Evolutionary conservation across 2,113 vertebrate species (phyloP).

Genomic region (Stigmatopora argus): DNA sequence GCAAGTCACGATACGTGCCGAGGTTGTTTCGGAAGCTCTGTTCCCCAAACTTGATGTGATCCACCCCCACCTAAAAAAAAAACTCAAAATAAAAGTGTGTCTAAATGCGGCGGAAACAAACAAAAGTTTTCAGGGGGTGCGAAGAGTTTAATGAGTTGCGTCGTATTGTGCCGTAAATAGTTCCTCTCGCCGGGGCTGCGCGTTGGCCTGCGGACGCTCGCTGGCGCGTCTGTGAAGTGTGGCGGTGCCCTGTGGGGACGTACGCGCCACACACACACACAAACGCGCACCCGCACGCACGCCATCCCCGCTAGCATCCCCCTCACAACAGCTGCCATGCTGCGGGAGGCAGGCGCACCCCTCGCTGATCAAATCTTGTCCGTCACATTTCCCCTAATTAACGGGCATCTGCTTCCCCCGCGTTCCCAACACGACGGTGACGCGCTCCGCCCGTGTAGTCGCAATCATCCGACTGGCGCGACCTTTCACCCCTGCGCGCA

Average conservation of each 20-base stretch:
- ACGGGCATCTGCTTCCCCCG: constrained; percentile 97
- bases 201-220: constrained; percentile 65
- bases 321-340: constrained; percentile 91
- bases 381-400: constrained; percentile 99
- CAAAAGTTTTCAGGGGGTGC: constrained; percentile 26
- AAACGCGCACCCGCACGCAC: constrained; percentile 14
- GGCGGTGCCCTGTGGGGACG: constrained; percentile 66
- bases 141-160: constrained; percentile 65
- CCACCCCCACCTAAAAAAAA: constrained; percentile 1
- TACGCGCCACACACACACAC: constrained; percentile 17
- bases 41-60: not conserved
- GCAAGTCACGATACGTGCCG: no score
- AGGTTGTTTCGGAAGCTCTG: no score
- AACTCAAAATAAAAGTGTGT: constrained; percentile 25
- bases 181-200: constrained; percentile 57
- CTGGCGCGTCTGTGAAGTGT: constrained; percentile 65
- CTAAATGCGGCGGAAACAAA: constrained; percentile 30
- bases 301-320: constrained; percentile 56
- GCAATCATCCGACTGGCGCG: constrained; percentile 61
- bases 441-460: constrained; percentile 57
- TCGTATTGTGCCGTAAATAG: constrained; percentile 66
- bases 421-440: constrained; percentile 70
- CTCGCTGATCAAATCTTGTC: constrained; percentile 94
- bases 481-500: constrained; percentile 62
- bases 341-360: constrained; percentile 83